Conservation (phyloP, 2,888 invertebrate species). For the Atrina japonica region DNA sequence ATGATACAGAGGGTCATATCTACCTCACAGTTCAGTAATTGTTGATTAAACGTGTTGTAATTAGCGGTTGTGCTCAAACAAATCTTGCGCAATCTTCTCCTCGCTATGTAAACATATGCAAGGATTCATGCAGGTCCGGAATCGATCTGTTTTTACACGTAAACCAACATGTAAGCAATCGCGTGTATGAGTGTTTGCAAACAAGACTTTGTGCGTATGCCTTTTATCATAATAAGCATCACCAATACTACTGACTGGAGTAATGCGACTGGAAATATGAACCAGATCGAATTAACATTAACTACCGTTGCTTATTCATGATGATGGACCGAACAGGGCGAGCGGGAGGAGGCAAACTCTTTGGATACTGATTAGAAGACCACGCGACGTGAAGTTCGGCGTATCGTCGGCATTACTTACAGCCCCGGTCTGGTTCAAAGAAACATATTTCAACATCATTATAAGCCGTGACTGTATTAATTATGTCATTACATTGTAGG, state of each 20-base stretch:
- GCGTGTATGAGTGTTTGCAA: constrained; percentile 10
- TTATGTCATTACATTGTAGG: too few relatives aligned
- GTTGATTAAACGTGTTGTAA: neutral
- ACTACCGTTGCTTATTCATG: too few relatives aligned
- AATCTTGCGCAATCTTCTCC: constrained; percentile 9
- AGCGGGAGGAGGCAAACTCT: too few relatives aligned
- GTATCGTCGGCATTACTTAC: too few relatives aligned
- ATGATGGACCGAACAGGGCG: too few relatives aligned
- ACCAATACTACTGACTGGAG: constrained; percentile 15
- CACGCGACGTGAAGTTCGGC: too few relatives aligned
- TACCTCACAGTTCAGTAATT: neutral
- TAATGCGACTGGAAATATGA: neutral
- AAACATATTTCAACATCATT: too few relatives aligned
- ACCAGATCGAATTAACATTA: too few relatives aligned
- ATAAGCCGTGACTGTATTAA: too few relatives aligned
- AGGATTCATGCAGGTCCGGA: constrained; percentile 16
- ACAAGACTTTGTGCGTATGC: constrained; percentile 8
- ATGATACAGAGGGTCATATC: neutral
- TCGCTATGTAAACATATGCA: constrained; percentile 9
- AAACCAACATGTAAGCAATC: constrained; percentile 22
- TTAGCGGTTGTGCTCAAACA: neutral
- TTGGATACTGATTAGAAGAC: too few relatives aligned
- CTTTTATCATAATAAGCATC: neutral
- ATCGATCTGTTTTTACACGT: constrained; percentile 27
- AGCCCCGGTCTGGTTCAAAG: too few relatives aligned